Evolutionary conservation across 2,888 invertebrate species (phyloP), one percentile per base, ranked within the genome.

Genomic region (Cryptocephalus primarius): DNA sequence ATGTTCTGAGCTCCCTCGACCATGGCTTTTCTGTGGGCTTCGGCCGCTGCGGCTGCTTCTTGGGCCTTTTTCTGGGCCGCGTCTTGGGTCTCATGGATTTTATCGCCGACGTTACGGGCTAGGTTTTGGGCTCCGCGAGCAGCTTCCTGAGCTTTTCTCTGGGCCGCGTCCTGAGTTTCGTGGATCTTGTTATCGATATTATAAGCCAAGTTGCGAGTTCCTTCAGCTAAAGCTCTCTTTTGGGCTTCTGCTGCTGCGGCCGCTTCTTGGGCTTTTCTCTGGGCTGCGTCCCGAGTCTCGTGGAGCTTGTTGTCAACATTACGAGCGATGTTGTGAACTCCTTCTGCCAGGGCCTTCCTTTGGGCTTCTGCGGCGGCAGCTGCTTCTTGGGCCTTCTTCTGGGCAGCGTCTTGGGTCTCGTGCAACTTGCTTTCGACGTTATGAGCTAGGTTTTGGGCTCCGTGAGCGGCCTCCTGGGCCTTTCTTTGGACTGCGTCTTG

Each of bases 401-500:
- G 55, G 22, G 33, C 33, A 4, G 47, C 48, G 40, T 44, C 45
- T 9, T 46, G 48, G 12, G 53, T 43, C 44, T 56, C 54, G 9
- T 52, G 51, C 12, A 55, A 39, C 32, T 55, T 56, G 42, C 41
- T 50, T 31, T 56, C 55, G 9, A 56, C 41, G 41, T 48, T 52
- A 13, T 43, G 48, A 8, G 49, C 55, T 1, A 53, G 12, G 32
- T 55, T 59, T 36, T 57, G 51, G 4, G 52, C 52, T 8, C 53
- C 53, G 42, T 53, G 51, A 8, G 53, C 51, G 22, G 54, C 47
- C 13, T 54, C 52, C 48, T 46, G 43, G 8, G 52, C 53, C 43
- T 51, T 54, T 39, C 45, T 46, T 12, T 52, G 50, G 8, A 55
- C 51, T 8, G 50, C 53, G 12, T 55, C 49, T 47, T 53, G 79